Conservation (phyloP, 2,797 vertebrate genomes). For the Sciurus carolinensis region DNA sequence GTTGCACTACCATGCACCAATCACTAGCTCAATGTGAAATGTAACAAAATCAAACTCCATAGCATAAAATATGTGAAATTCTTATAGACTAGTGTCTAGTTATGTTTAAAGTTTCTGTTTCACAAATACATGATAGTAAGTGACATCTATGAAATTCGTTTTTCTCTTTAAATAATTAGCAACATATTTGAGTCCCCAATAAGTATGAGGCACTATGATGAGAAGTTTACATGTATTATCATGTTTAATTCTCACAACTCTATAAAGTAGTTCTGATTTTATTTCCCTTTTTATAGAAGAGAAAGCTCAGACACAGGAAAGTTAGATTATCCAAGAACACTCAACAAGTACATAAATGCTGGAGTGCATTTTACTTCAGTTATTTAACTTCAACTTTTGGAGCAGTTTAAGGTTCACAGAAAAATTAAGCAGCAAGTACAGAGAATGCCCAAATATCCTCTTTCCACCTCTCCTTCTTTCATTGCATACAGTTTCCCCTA, state of each 20-base stretch:
- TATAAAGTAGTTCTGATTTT: neutral
- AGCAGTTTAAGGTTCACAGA: neutral
- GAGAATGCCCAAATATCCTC: neutral
- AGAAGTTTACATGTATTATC: neutral
- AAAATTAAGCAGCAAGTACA: neutral
- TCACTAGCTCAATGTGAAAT: neutral
- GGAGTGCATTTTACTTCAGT: neutral
- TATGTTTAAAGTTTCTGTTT: neutral
- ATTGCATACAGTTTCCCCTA: neutral
- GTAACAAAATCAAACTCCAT: conserved; percentile 16
- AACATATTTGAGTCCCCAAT: neutral
- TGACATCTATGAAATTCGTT: neutral
- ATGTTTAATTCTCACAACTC: neutral
- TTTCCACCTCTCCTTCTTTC: neutral
- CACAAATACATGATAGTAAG: neutral
- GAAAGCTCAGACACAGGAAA: neutral
- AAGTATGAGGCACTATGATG: neutral
- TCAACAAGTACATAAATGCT: neutral
- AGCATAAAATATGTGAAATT: neutral
- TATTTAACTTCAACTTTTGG: neutral
- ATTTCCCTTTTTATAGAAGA: neutral
- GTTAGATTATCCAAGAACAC: neutral
- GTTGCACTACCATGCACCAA: neutral
- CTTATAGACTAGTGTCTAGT: neutral
- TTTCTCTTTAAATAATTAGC: conserved; percentile 35